Base-by-base conservation (phyloP, 2,888 invertebrate species). In the Mesodorylaimus sp. region DNA sequence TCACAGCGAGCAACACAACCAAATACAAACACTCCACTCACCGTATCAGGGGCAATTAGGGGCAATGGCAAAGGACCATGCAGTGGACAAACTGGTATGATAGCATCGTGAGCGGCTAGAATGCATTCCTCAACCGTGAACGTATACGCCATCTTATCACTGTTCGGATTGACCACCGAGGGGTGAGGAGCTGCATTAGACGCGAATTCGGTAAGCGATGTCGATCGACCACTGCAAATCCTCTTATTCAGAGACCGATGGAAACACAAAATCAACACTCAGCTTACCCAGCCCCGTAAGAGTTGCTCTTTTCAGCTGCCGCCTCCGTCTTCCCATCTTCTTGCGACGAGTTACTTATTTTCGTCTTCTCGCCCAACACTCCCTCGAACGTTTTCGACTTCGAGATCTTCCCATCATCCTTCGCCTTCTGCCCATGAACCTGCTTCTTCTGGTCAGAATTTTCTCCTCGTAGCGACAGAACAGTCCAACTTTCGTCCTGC, bases 121-220 rank as follows among this genome's bases (percentile, higher is more conserved):
- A 95, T 87, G 70, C 93, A 93, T 67, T 91, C 86, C 70, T 97
- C 95, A 25, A 93, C 83, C 72, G 86, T 83, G 83, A 89, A 89
- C 10, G 80, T 76, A 61, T 81, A 83, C 50, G 72, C 61, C 21
- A 69, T 16, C 5, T 29, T 16, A 21, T 50, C 50, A 3, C 2
- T 3, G 3, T 27, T 19, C 3, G 28, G 5, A 3, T 32, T n/a
- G n/a, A 29, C 5, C 19, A 29, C 26, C 3, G 23, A 23, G 41
- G 41, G 41, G 32, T 7, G 32, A 32, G 32, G 10, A 5, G 16
- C 41, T 19, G 5, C 10, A 39, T 5, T 21, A 5, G 10, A n/a
- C 10, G 13, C 27, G 27, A 24, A 13, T 5, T 26, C 27, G 25
- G 24, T 10, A 25, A 43, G 7, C 13, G 25, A 24, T 3, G 5